These are phyloP conservation scores for Gobio gobio DNA, from an alignment of 2,113 vertebrate species.

Conservation along the genomic window DNA sequence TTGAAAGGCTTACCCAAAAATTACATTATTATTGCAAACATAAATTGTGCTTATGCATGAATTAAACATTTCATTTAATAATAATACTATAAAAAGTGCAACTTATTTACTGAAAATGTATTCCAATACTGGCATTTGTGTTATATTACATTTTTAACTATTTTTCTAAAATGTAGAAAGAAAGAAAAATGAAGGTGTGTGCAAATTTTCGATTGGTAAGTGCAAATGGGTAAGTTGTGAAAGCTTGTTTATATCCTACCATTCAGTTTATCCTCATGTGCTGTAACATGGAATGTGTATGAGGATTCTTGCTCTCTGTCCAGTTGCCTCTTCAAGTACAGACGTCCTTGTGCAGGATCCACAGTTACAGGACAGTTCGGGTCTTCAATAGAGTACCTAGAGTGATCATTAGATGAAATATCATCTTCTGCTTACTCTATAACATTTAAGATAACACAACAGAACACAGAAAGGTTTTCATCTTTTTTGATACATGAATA, in stretches of 20 bases:
- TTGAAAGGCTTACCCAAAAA: background rate
- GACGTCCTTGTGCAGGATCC: constrained; percentile 72
- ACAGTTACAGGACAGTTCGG: constrained; percentile 77
- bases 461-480: background rate
- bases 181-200: background rate
- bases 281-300: constrained; percentile 85
- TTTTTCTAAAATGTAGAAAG: background rate
- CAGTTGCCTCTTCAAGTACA: constrained; percentile 79
- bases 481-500: background rate
- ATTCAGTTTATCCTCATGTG: constrained; percentile 78
- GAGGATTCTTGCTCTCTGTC: constrained; percentile 85
- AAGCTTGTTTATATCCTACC: constrained; percentile 66
- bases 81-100: background rate
- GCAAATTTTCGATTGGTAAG: background rate
- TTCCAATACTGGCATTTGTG: background rate
- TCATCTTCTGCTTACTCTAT: background rate
- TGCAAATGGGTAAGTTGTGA: background rate
- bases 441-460: background rate
- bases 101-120: background rate
- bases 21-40: background rate
- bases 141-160: background rate
- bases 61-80: background rate
- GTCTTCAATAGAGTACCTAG: constrained; percentile 82
- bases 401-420: background rate
- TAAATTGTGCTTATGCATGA: background rate